These are phyloP conservation scores for Andrena dorsata DNA, from an alignment of 2,888 invertebrate species.

Conservation along the genomic window DNA sequence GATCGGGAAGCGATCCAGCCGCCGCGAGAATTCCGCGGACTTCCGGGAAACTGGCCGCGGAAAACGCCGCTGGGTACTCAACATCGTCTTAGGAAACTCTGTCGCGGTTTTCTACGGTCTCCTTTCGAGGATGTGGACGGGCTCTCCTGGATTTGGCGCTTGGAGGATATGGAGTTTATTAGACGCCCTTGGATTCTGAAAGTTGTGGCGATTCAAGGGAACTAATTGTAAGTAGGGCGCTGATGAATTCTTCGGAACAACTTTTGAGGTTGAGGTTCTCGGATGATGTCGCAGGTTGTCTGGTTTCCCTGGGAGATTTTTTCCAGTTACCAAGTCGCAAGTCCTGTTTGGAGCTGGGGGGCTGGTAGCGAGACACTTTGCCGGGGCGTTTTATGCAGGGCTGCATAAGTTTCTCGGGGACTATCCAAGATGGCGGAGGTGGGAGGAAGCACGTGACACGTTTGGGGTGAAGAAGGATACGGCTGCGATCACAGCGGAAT, in stretches of 20 bases:
- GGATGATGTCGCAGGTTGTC: too few relatives aligned
- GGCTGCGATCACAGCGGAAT: background rate
- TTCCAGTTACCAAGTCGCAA: too few relatives aligned
- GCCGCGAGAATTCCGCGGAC: conserved; percentile 28
- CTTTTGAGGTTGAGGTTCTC: too few relatives aligned
- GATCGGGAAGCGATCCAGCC: conserved; percentile 64
- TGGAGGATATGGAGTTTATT: background rate
- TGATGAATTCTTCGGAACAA: background rate
- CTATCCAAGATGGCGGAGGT: background rate
- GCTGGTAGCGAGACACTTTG: background rate
- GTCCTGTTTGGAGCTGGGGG: too few relatives aligned
- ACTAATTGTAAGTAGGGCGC: background rate
- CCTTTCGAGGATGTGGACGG: background rate
- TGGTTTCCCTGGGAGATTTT: too few relatives aligned
- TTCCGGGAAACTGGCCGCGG: conserved; percentile 36
- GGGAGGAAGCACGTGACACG: background rate
- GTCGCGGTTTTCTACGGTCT: background rate
- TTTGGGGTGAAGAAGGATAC: background rate
- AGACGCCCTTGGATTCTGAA: background rate
- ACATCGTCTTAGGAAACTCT: background rate
- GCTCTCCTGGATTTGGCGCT: background rate
- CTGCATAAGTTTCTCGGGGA: too few relatives aligned
- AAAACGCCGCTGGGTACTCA: background rate
- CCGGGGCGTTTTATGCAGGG: background rate
- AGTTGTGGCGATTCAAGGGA: background rate